Conservation (phyloP, 2,113 vertebrate genomes). For the Gymnobelideus leadbeateri region DNA sequence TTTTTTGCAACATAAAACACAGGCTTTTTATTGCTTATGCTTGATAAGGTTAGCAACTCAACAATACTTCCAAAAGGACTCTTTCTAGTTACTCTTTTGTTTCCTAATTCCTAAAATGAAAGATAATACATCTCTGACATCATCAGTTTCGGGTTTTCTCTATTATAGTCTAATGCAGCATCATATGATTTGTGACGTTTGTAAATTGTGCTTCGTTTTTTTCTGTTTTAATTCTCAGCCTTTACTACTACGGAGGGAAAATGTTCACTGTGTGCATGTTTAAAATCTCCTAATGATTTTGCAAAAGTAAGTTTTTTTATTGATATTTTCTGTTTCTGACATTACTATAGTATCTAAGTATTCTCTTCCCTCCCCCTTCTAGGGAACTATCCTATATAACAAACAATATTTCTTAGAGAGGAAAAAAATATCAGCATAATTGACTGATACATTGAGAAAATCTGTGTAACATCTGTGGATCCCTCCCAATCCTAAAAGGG, state of each 20-base stretch:
- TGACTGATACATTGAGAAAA: background rate
- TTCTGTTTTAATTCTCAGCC: background rate
- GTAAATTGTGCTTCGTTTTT: background rate
- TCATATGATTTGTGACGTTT: background rate
- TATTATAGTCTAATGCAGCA: background rate
- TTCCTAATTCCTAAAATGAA: background rate
- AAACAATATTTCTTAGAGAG: background rate
- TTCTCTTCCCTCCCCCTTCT: background rate
- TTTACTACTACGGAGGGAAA: background rate
- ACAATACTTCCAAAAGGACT: background rate
- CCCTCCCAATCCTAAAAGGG: background rate
- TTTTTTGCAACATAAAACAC: constrained; percentile 43
- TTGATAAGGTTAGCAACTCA: background rate
- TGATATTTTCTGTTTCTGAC: background rate
- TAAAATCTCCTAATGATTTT: background rate
- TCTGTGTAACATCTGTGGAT: background rate
- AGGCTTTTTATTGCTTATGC: background rate
- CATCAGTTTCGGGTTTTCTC: background rate
- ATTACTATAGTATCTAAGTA: background rate
- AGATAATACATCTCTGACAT: background rate
- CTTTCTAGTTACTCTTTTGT: background rate
- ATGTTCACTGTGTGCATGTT: background rate
- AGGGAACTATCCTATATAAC: background rate
- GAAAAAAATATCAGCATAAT: background rate
- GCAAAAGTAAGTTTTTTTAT: background rate